Percentiles rank a stretch among this genome's conserved stretches.
These are phyloP conservation scores for Conus betulinus DNA, from an alignment of 1,140 invertebrate genomes.

Conservation along the genomic window DNA sequence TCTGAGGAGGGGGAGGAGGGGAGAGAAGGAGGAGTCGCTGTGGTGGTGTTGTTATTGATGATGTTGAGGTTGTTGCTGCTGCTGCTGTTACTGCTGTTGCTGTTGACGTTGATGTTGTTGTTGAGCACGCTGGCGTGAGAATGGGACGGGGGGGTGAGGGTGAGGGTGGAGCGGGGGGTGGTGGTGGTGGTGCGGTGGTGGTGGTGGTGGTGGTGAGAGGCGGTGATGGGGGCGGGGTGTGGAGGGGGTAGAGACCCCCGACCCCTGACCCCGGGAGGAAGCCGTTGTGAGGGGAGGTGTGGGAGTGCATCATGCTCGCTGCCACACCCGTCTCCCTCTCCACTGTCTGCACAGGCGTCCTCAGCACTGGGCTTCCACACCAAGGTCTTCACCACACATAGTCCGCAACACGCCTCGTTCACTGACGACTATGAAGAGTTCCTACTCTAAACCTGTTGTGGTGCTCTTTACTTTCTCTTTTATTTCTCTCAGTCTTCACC, in stretches of 20 bases:
- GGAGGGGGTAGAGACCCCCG: slow-evolving; percentile 18
- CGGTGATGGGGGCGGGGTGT: slow-evolving; percentile 20
- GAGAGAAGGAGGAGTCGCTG: neutral
- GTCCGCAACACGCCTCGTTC: too few species aligned
- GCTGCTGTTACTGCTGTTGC: neutral
- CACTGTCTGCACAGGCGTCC: too few species aligned
- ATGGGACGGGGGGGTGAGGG: neutral
- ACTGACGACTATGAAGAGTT: too few species aligned
- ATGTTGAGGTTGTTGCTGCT: neutral
- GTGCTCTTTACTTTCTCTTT: too few species aligned
- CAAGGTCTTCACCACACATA: too few species aligned
- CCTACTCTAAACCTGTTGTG: too few species aligned
- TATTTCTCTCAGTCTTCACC: too few species aligned
- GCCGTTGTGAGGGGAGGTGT: slow-evolving; percentile 14
- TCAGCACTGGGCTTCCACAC: too few species aligned
- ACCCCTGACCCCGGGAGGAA: slow-evolving; percentile 1
- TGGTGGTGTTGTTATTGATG: neutral
- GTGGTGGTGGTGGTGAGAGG: neutral
- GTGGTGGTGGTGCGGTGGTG: neutral
- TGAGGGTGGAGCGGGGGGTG: neutral
- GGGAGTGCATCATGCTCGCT: slow-evolving; percentile 14
- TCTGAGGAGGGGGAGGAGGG: neutral
- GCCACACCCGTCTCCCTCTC: too few species aligned
- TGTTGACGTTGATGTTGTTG: neutral
- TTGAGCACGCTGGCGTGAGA: neutral